Conservation (phyloP, 2,113 vertebrate species). For the Cochlearius cochlearius region DNA sequence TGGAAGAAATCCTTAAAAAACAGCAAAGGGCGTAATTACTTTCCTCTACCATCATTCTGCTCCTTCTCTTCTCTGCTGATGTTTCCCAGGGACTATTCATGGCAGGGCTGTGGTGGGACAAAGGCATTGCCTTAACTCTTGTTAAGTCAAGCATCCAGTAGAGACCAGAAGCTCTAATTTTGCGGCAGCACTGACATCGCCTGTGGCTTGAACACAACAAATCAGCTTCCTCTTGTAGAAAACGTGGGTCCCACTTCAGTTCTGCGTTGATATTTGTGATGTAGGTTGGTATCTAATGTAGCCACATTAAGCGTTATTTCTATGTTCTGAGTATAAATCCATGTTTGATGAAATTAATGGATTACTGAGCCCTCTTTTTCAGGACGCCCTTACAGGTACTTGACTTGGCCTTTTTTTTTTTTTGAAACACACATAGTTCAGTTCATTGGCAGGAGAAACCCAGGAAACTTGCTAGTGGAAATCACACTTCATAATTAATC, state of each 20-base stretch:
- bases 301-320: background rate
- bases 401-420: background rate
- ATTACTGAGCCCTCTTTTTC: background rate
- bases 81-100: background rate
- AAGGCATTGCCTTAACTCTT: background rate
- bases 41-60: background rate
- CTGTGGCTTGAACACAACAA: background rate
- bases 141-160: background rate
- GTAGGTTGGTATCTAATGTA: background rate
- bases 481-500: background rate
- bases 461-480: background rate
- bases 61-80: background rate
- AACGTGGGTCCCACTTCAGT: background rate
- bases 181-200: background rate
- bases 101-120: background rate
- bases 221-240: background rate
- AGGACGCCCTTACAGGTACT: background rate
- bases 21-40: background rate
- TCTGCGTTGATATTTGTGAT: background rate
- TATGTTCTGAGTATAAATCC: background rate
- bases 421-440: background rate
- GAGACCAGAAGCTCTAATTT: background rate
- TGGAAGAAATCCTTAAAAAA: background rate
- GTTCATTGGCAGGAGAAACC: background rate
- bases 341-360: background rate